Percentiles rank a stretch among this genome's conserved stretches.
These are phyloP conservation scores for Rhopalosiphum nymphaeae DNA, from an alignment of 2,888 invertebrate species.

Conservation along the genomic window DNA sequence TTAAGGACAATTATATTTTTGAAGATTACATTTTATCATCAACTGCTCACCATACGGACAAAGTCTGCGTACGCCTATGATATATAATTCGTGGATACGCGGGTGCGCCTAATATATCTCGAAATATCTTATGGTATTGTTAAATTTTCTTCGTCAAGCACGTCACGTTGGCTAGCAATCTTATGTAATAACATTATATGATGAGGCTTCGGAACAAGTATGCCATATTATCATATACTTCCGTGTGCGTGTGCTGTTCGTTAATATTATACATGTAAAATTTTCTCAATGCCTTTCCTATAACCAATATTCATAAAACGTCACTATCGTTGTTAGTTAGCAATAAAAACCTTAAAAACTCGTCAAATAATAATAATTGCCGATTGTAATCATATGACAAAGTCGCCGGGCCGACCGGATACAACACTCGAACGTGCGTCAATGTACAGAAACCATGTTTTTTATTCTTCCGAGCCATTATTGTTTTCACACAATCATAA, in stretches of 20 bases:
- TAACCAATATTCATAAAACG: not conserved
- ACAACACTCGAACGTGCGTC: not conserved
- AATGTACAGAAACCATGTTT: not conserved
- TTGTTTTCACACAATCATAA: not conserved
- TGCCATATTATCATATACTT: not conserved
- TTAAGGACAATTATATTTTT: no score
- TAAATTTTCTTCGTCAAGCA: not conserved
- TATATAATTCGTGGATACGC: not conserved
- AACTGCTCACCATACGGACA: no score
- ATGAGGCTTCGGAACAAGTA: not conserved
- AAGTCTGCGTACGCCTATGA: not conserved
- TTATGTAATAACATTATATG: not conserved
- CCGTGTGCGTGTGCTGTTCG: not conserved
- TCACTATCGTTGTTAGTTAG: not conserved
- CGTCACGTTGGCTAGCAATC: not conserved
- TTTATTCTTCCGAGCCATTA: not conserved
- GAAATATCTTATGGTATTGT: not conserved
- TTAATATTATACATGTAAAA: not conserved
- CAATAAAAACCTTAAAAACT: slow-evolving; percentile 9
- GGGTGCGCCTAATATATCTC: not conserved
- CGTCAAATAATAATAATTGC: not conserved
- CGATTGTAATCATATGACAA: not conserved
- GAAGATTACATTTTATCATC: no score
- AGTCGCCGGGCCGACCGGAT: not conserved
- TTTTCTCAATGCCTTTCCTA: not conserved